A percentile compares a stretch with the other conserved stretches of the same genome.
These are phyloP conservation scores for Apis florea DNA, from an alignment of 1,140 invertebrate genomes.

Conservation along the genomic window DNA sequence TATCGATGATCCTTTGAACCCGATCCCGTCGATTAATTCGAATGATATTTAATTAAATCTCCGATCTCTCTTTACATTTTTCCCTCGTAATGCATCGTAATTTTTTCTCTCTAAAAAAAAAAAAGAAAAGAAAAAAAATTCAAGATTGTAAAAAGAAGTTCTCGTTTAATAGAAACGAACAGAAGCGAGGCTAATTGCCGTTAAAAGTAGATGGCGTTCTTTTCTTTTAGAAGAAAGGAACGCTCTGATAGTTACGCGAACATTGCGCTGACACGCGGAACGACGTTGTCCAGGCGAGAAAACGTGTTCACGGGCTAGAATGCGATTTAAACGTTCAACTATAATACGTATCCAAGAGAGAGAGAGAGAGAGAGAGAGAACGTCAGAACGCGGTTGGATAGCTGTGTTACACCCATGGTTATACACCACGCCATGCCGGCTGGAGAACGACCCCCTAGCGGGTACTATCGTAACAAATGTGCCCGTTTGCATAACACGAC, in stretches of 20 bases:
- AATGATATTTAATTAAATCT: background rate
- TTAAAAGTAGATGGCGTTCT: background rate
- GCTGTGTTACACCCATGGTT: conserved; percentile 53
- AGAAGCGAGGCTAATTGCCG: background rate
- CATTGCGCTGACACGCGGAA: conserved; percentile 55
- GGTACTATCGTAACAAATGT: conserved; percentile 80
- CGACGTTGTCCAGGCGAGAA: conserved; percentile 53
- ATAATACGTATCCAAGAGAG: background rate
- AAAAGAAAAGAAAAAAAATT: no score
- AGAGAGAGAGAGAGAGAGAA: conserved; percentile 15
- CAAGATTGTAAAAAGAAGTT: no score
- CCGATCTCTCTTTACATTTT: no score
- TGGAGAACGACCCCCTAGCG: conserved; percentile 76
- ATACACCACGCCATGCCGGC: conserved; percentile 50
- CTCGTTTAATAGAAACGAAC: conserved; percentile 26
- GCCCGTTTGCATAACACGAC: conserved; percentile 81
- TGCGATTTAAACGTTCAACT: conserved; percentile 14
- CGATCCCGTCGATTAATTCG: conserved; percentile 1
- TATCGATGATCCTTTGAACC: background rate
- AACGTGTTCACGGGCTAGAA: conserved; percentile 40
- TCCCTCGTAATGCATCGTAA: no score
- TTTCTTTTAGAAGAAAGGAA: background rate
- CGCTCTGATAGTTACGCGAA: conserved; percentile 30
- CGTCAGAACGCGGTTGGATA: conserved; percentile 35
- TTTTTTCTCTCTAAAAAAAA: no score